Conservation (phyloP, 2,797 vertebrate species). For the Parauchenoglanis punctatus region DNA sequence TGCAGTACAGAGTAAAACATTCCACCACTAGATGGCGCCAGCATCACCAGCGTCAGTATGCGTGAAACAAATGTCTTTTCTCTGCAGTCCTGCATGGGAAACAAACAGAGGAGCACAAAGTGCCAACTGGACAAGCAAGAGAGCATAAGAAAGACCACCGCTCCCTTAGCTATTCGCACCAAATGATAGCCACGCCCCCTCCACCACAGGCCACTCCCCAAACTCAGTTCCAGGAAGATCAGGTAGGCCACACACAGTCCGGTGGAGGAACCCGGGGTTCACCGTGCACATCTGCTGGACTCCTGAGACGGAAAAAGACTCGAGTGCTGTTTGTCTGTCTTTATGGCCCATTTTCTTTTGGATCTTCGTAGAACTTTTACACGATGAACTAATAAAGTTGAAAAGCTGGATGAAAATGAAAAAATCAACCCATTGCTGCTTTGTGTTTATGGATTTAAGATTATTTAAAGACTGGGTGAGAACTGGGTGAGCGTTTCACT, state of each 20-base stretch:
- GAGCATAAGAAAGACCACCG: conserved; percentile 19
- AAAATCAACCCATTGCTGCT: not conserved
- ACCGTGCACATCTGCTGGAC: not conserved
- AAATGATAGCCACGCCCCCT: conserved; percentile 30
- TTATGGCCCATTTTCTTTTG: not conserved
- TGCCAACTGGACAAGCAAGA: conserved; percentile 60
- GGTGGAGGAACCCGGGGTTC: conserved; percentile 21
- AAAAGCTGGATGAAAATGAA: not conserved
- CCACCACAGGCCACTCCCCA: conserved; percentile 44
- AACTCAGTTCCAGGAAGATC: conserved; percentile 53
- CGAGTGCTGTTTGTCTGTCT: not conserved
- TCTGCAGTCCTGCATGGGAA: conserved; percentile 65
- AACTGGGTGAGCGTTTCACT: not conserved
- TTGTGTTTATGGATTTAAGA: not conserved
- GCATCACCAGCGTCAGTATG: conserved; percentile 61
- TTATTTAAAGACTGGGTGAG: not conserved
- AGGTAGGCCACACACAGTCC: not conserved
- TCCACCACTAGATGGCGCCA: conserved; percentile 81
- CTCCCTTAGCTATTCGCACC: conserved; percentile 54
- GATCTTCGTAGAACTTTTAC: not conserved
- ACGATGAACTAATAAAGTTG: not conserved
- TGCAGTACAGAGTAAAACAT: not conserved
- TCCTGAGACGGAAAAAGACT: not conserved
- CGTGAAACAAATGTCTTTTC: conserved; percentile 65
- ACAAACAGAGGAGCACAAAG: conserved; percentile 68